Conservation (phyloP, 2,797 vertebrate species). For the Thripadectes ignobilis region DNA sequence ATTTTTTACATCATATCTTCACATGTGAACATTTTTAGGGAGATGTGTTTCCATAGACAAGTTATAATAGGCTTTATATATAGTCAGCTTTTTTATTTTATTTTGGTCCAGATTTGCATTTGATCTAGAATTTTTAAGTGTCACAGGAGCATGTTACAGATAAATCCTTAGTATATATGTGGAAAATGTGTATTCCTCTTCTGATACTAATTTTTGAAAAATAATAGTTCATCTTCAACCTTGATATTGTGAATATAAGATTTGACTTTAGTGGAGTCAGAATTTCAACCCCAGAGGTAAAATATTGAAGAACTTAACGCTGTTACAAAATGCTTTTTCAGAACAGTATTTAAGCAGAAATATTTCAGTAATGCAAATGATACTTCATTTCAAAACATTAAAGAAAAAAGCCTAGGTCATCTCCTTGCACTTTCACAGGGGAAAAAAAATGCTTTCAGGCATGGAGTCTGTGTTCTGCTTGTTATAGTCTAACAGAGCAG, state of each 20-base stretch:
- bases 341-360: background rate
- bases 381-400: background rate
- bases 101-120: background rate
- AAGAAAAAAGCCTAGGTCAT: background rate
- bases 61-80: background rate
- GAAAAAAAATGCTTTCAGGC: background rate
- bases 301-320: background rate
- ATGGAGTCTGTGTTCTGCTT: background rate
- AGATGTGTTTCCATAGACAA: background rate
- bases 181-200: background rate
- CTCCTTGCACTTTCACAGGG: background rate
- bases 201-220: background rate
- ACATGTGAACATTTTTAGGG: background rate
- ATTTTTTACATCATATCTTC: background rate
- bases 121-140: background rate
- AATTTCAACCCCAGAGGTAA: background rate
- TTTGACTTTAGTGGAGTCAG: background rate
- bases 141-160: background rate
- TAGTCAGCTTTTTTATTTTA: background rate
- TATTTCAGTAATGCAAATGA: conserved; percentile 35
- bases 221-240: background rate
- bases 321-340: background rate
- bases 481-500: background rate
- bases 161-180: background rate
- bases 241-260: background rate